phyloP scores from a whole-genome alignment of 2,113 vertebrate species.

The Eudyptes chrysolophus region DNA sequence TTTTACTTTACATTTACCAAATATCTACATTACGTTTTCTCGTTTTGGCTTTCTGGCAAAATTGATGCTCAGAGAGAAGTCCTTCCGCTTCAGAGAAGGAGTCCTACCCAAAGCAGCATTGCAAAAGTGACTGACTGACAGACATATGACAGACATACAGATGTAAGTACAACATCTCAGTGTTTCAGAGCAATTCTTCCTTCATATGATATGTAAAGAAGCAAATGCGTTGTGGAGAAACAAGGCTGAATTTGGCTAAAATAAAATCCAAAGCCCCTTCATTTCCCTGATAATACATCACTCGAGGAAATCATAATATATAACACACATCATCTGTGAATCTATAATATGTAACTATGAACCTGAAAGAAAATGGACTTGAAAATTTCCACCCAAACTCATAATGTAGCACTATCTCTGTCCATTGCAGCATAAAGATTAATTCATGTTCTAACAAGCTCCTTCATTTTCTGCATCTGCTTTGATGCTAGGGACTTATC shows the following conservation, averaged over 20 bases:
- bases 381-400: background rate
- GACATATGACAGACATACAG: background rate
- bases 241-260: background rate
- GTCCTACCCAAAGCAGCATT: background rate
- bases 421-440: background rate
- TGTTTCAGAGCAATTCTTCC: background rate
- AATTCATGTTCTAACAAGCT: conserved; percentile 1
- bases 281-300: background rate
- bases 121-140: background rate
- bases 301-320: conserved; percentile 25
- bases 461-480: background rate
- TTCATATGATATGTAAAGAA: background rate
- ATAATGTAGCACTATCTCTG: background rate
- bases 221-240: background rate
- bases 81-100: background rate
- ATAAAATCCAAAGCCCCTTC: conserved; percentile 1
- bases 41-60: conserved; percentile 31
- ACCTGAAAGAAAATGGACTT: conserved; percentile 24
- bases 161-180: background rate
- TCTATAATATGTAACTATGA: background rate
- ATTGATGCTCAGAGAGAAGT: background rate
- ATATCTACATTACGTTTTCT: background rate
- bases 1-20: background rate
- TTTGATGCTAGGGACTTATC: conserved; percentile 48
- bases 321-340: conserved; percentile 26